Evolutionary conservation across 2,797 vertebrate genomes (phyloP).

Genomic region (Gymnoscopelus braueri): DNA sequence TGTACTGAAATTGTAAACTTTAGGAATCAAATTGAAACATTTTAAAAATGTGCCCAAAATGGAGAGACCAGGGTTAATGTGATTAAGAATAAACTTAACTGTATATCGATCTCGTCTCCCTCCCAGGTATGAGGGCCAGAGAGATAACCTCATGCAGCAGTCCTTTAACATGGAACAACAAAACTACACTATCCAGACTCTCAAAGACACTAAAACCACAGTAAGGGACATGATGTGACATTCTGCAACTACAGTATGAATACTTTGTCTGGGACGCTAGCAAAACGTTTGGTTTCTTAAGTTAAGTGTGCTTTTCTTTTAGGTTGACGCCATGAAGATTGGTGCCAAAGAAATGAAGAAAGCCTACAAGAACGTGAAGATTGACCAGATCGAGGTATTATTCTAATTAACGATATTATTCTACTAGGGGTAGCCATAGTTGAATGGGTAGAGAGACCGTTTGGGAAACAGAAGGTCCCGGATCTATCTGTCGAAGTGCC

Average conservation of each 20-base stretch:
- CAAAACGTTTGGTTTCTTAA: not conserved
- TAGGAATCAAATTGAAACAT: too few species aligned
- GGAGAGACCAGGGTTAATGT: too few species aligned
- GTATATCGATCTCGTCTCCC: constrained; percentile 15
- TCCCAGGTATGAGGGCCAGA: constrained; percentile 93
- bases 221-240: constrained; percentile 73
- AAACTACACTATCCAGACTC: constrained; percentile 94
- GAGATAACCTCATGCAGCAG: constrained; percentile 94
- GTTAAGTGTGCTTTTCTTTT: constrained; percentile 25
- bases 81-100: not conserved
- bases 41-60: too few species aligned
- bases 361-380: constrained; percentile 95
- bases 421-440: not conserved
- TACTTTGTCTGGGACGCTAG: not conserved
- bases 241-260: not conserved
- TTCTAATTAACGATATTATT: too few species aligned
- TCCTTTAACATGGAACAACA: constrained; percentile 99
- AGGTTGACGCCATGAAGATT: constrained; percentile 98
- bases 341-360: constrained; percentile 99
- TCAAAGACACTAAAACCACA: constrained; percentile 98
- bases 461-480: too few species aligned
- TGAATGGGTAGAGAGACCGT: too few species aligned
- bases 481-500: too few species aligned
- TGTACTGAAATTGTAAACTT: too few species aligned
- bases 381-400: constrained; percentile 95